Evolutionary conservation across 2,113 vertebrate genomes (phyloP).

Genomic region (Glaucidium brasilianum): DNA sequence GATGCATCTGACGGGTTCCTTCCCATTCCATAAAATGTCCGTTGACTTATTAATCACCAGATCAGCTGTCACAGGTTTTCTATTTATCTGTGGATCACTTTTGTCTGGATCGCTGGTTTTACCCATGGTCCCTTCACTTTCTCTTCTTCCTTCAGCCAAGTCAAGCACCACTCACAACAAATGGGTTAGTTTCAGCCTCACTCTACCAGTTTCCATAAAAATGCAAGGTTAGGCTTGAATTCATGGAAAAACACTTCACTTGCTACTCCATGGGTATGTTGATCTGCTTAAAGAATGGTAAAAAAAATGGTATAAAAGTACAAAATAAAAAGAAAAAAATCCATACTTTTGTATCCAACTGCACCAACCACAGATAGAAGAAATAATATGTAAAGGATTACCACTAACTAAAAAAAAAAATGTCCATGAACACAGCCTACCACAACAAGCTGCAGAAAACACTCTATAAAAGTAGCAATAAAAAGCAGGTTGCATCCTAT

Average conservation of each 20-base stretch:
- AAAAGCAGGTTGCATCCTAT: rapidly evolving
- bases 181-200: neutral
- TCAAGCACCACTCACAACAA: neutral
- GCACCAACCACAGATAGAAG: neutral
- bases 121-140: neutral
- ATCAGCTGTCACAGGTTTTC: neutral
- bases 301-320: neutral
- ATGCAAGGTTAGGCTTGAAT: neutral
- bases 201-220: rapidly evolving
- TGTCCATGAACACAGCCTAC: neutral
- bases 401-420: neutral
- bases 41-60: neutral
- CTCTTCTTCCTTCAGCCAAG: neutral
- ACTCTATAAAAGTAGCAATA: neutral
- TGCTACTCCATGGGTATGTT: neutral
- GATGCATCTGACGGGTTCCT: neutral
- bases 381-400: neutral
- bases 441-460: neutral
- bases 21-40: neutral
- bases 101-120: neutral
- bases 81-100: neutral
- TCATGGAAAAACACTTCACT: neutral
- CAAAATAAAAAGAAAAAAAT: neutral
- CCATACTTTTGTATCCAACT: rapidly evolving
- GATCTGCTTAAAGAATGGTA: neutral